These are phyloP conservation scores for Oncorhynchus tshawytscha DNA, from an alignment of 2,113 vertebrate species.

Conservation along the genomic window DNA sequence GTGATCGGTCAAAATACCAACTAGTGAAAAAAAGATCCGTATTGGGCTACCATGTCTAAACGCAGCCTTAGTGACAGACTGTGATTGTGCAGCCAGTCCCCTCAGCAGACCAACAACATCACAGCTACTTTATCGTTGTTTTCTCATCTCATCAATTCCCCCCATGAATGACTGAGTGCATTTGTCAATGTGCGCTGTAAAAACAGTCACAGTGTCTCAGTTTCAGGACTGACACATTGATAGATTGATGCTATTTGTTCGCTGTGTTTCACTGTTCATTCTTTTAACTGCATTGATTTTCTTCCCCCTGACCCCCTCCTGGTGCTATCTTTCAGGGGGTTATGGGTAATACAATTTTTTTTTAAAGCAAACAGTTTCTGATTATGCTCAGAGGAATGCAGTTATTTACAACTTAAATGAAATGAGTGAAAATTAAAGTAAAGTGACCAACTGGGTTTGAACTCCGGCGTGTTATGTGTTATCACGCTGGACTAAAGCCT, in stretches of 20 bases:
- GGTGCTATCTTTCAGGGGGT: slow-evolving; percentile 13
- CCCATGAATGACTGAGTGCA: slow-evolving; percentile 29
- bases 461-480: no score
- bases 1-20: no score
- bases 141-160: slow-evolving; percentile 13
- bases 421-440: not conserved
- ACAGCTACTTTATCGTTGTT: slow-evolving; percentile 37
- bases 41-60: not conserved
- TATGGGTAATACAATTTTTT: slow-evolving; percentile 37
- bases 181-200: slow-evolving; percentile 40
- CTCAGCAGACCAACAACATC: not conserved
- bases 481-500: no score
- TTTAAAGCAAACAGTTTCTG: not conserved
- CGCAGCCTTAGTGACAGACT: not conserved
- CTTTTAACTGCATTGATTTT: slow-evolving; percentile 58
- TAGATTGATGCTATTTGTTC: slow-evolving; percentile 54
- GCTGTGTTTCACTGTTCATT: slow-evolving; percentile 42
- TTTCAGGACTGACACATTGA: slow-evolving; percentile 54
- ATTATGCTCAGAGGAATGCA: not conserved
- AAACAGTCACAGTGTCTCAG: slow-evolving; percentile 37
- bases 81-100: not conserved
- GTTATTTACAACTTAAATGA: slow-evolving; percentile 9
- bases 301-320: not conserved
- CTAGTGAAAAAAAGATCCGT: no score
- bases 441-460: not conserved